Percentiles rank a stretch among this genome's conserved stretches.
These are phyloP conservation scores for Drosophila mayri DNA, from an alignment of 1,140 invertebrate species.

Conservation along the genomic window DNA sequence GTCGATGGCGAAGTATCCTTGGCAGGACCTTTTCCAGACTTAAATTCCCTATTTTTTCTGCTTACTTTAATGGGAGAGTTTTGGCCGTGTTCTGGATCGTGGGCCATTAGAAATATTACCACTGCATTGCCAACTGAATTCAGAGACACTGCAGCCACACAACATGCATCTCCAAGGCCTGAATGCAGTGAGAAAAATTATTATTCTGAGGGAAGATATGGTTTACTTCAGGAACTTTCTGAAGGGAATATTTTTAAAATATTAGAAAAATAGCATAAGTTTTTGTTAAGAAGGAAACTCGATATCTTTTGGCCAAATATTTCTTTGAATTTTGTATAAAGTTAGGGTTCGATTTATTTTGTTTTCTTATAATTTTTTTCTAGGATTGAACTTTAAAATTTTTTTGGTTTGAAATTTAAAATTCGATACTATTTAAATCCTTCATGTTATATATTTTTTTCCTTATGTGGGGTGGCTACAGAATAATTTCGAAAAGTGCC, in stretches of 20 bases:
- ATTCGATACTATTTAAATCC: background rate
- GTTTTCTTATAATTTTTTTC: background rate
- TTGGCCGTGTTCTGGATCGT: constrained; percentile 14
- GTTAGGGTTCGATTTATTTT: background rate
- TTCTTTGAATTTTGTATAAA: background rate
- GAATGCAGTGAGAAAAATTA: constrained; percentile 5
- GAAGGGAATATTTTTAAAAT: background rate
- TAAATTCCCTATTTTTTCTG: constrained; percentile 23
- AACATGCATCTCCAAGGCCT: constrained; percentile 26
- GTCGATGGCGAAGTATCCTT: constrained; percentile 6
- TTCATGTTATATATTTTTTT: background rate
- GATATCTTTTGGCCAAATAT: background rate
- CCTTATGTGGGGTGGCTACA: constrained; percentile 37
- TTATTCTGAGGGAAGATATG: background rate
- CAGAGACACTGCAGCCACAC: constrained; percentile 48
- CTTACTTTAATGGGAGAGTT: constrained; percentile 19
- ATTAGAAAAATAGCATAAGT: background rate
- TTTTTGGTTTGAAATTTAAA: background rate
- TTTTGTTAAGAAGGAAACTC: background rate
- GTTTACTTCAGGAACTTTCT: background rate
- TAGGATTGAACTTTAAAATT: background rate
- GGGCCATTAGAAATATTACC: constrained; percentile 69
- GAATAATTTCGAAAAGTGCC: constrained; percentile 81
- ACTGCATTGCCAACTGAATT: constrained; percentile 52
- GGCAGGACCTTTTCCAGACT: constrained; percentile 25